These are phyloP conservation scores for Tyto alba DNA, from an alignment of 2,113 vertebrate genomes.

Conservation along the genomic window DNA sequence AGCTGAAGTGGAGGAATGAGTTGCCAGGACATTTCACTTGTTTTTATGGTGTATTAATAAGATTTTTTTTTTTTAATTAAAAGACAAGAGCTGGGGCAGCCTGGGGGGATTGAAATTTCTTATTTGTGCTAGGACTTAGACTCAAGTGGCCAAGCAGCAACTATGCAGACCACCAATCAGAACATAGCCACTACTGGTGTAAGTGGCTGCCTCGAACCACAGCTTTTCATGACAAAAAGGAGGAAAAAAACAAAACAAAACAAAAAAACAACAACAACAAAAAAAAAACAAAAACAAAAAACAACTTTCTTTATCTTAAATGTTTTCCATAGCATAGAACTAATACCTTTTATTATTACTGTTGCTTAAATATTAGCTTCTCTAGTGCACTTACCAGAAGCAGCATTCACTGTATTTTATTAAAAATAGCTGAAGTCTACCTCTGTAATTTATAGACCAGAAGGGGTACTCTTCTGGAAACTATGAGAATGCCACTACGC, in stretches of 20 bases:
- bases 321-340: background rate
- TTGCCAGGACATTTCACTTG: accelerated
- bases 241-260: too few species aligned
- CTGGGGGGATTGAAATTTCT: background rate
- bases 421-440: background rate
- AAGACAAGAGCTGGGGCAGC: background rate
- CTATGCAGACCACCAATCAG: background rate
- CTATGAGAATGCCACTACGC: background rate
- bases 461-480: background rate
- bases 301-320: background rate
- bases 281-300: background rate
- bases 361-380: slow-evolving; percentile 51
- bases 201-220: background rate
- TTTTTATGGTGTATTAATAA: background rate
- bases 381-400: background rate
- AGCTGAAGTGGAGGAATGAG: background rate
- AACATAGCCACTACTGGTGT: background rate
- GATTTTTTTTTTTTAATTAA: too few species aligned
- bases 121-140: background rate
- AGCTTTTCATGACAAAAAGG: background rate
- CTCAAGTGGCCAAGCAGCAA: background rate
- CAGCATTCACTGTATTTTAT: background rate
- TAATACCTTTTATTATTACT: background rate
- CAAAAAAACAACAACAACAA: background rate
- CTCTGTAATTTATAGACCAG: background rate